Evolutionary conservation across 1,140 invertebrate species (phyloP), one percentile per base, ranked within the genome.

Genomic region (Trichoplusia ni): DNA sequence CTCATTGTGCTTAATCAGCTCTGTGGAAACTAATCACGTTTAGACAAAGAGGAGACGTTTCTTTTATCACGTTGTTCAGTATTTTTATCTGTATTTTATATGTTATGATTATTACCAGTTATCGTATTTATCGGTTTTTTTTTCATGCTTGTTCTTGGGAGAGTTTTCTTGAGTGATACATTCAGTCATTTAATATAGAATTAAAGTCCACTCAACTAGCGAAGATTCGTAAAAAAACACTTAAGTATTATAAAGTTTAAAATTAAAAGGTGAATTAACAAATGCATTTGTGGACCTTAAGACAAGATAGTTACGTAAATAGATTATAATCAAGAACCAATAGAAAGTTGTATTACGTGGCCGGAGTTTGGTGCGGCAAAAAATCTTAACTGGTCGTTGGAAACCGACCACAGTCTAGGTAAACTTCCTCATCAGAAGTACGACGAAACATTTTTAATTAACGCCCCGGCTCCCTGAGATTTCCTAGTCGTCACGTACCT

Each of bases 361-460:
- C 3, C 3, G 2, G 4, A 54, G 35, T 38, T 54, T 16, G 19
- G 19, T 54, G 25, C 25, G n/a, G 23, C 29, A 29, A 54, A 54
- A 54, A 54, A 54, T 13, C 0, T 16, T 19, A 6, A 4, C 7
- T 33, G 5, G 46, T 33, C 13, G 27, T 51, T 51, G 18, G 29
- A 51, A 38, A 14, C 21, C 4, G 33, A 25, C 14, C 18, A 13
- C 18, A 21, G 29, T 27, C 25, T 13, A 51, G 33, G 51, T 40
- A 54, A 54, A 38, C 35, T 54, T 37, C 35, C 6, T 21, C 51
- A 18, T 18, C 1, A 14, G 19, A 51, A 35, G 33, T n/a, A 21
- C 35, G 38, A 38, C 35, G 33, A 21, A 54, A 38, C 35, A 54
- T 38, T 54, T 37, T 54, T 58, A 58, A 44, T 58, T 58, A 58